Evolutionary conservation across 2,888 invertebrate genomes (phyloP).

Genomic region (Scelioninae gen. 1): DNA sequence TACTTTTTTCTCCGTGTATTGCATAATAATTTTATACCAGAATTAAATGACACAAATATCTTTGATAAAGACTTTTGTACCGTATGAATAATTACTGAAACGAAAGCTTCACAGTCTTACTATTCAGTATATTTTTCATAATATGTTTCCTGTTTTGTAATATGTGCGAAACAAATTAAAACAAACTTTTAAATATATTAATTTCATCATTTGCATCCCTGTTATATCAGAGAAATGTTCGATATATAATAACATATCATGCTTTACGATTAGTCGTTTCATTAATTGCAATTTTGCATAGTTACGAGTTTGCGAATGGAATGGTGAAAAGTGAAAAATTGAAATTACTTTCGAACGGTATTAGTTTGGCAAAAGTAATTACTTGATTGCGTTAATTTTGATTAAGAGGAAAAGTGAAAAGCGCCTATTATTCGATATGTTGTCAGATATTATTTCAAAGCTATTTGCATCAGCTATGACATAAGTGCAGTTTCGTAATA

Average conservation of each 20-base stretch:
- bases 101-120: no score
- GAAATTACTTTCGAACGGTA: slow-evolving; percentile 14
- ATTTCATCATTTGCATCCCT: slow-evolving; percentile 26
- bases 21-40: no score
- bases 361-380: slow-evolving; percentile 31
- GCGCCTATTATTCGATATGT: slow-evolving; percentile 1
- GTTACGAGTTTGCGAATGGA: slow-evolving; percentile 9
- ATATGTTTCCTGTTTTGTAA: no score
- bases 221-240: slow-evolving; percentile 27
- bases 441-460: slow-evolving; percentile 31
- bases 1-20: no score
- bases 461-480: slow-evolving; percentile 53
- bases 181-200: slow-evolving; percentile 36
- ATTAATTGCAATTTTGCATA: slow-evolving; percentile 40
- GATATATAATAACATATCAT: slow-evolving; percentile 29
- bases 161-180: no score
- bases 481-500: slow-evolving; percentile 35
- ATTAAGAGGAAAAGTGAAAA: slow-evolving; percentile 30
- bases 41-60: no score
- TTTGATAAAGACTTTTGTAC: no score
- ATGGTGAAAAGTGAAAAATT: slow-evolving; percentile 18
- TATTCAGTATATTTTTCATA: no score
- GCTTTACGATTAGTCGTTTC: slow-evolving; percentile 32
- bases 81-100: no score
- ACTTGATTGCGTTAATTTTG: slow-evolving; percentile 26